Percentiles rank a stretch among this genome's conserved stretches.
phyloP scores from a whole-genome alignment of 2,797 vertebrate species.

The Lacerta agilis region DNA sequence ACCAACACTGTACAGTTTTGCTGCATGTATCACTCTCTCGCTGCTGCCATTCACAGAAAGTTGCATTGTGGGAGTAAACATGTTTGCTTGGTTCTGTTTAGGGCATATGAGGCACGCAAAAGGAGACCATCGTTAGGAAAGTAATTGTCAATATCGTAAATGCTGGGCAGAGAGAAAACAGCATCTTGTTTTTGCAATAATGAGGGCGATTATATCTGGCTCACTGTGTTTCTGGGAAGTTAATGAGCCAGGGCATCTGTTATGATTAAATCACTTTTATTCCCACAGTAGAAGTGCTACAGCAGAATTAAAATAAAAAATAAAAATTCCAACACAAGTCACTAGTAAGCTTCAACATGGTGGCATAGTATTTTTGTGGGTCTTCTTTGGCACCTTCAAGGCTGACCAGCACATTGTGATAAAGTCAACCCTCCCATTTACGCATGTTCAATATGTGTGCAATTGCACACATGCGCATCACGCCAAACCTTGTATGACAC shows the following conservation, averaged over 20 bases:
- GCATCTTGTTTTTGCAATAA: conserved; percentile 13
- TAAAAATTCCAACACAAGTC: background rate
- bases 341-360: background rate
- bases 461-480: too few relatives aligned
- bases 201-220: background rate
- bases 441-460: too few relatives aligned
- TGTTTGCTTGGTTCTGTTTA: background rate
- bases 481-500: too few relatives aligned
- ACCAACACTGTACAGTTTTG: too few relatives aligned
- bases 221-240: conserved; percentile 2
- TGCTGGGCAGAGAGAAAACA: background rate
- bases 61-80: background rate
- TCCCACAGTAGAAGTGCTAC: background rate
- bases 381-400: background rate
- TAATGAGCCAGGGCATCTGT: conserved; percentile 1
- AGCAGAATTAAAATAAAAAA: background rate
- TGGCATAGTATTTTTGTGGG: too few relatives aligned
- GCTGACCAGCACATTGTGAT: too few relatives aligned
- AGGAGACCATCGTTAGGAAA: background rate
- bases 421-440: too few relatives aligned
- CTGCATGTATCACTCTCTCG: too few relatives aligned
- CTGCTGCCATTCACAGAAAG: background rate
- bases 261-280: background rate
- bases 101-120: background rate
- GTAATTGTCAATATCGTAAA: background rate